Conservation (phyloP, 1,140 invertebrate genomes). For the Choristoneura fumiferana region DNA sequence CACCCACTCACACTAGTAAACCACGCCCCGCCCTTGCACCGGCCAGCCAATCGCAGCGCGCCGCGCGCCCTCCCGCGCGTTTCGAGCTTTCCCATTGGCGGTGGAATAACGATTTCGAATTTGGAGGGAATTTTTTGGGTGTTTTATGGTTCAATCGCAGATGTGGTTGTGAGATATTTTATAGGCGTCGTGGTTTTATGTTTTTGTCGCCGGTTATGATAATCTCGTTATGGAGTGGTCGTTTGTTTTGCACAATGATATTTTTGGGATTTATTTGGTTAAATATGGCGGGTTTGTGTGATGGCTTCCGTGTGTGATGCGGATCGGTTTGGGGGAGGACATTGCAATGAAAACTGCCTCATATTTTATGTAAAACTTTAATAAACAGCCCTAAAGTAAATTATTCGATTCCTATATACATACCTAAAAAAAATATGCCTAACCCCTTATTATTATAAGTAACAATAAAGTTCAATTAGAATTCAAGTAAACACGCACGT, state of each 20-base stretch:
- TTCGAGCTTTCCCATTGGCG: constrained; percentile 45
- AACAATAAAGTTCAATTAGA: no score
- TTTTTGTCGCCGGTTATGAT: constrained; percentile 58
- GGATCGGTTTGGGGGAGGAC: constrained; percentile 22
- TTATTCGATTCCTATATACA: no score
- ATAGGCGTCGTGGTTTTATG: constrained; percentile 63
- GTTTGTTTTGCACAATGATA: constrained; percentile 63
- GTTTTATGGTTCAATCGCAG: constrained; percentile 54
- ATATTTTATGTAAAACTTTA: no score
- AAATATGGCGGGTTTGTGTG: constrained; percentile 6
- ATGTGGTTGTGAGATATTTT: constrained; percentile 61
- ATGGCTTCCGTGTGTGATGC: constrained; percentile 17
- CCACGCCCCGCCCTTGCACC: constrained; percentile 24
- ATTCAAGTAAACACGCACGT: no score
- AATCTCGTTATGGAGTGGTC: constrained; percentile 61
- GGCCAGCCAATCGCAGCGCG: constrained; percentile 49
- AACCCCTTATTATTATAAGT: no score
- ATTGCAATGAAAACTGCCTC: constrained; percentile 26
- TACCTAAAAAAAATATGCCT: no score
- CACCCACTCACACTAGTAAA: constrained; percentile 24
- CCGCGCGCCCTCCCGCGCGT: constrained; percentile 51
- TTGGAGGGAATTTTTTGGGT: constrained; percentile 70
- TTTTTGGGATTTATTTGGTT: constrained; percentile 15
- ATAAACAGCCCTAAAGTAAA: neutral
- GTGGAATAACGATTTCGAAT: constrained; percentile 50